Percentiles rank a stretch among this genome's conserved stretches.
These are phyloP conservation scores for Holotrichia oblita DNA, from an alignment of 1,140 invertebrate species.

Conservation along the genomic window DNA sequence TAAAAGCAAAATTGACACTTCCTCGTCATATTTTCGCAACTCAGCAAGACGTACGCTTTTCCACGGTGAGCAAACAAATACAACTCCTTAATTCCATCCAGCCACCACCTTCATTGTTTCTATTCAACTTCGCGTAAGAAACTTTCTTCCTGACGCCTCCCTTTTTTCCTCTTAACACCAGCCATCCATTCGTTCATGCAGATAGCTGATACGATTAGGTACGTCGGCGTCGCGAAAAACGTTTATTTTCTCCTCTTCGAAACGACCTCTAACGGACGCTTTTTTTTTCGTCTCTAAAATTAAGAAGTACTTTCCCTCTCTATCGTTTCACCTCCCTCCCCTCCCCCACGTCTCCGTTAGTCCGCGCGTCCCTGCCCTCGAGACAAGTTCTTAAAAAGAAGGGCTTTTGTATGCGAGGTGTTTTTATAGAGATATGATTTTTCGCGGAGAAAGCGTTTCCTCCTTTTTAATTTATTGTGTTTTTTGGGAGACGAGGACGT, in stretches of 20 bases:
- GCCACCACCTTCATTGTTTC: no score
- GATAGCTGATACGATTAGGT: neutral
- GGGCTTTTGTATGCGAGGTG: neutral
- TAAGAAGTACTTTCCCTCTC: neutral
- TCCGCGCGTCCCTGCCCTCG: neutral
- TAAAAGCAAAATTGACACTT: no score
- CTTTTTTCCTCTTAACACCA: neutral
- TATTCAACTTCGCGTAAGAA: neutral
- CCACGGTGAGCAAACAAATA: no score
- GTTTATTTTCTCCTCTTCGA: neutral
- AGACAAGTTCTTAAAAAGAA: neutral
- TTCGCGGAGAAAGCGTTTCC: neutral
- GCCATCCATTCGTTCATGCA: neutral
- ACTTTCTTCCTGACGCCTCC: neutral
- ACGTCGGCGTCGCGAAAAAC: neutral
- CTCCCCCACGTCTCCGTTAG: neutral
- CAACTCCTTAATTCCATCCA: no score
- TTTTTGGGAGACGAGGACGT: neutral
- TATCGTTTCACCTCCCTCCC: neutral
- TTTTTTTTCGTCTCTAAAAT: neutral
- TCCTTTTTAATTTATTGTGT: conserved; percentile 5
- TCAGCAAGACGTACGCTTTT: no score
- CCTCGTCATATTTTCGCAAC: no score
- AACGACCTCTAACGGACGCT: neutral
- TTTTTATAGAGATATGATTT: conserved; percentile 11